Conservation (phyloP, 2,888 invertebrate species). For the Ectemnius cavifrons region DNA sequence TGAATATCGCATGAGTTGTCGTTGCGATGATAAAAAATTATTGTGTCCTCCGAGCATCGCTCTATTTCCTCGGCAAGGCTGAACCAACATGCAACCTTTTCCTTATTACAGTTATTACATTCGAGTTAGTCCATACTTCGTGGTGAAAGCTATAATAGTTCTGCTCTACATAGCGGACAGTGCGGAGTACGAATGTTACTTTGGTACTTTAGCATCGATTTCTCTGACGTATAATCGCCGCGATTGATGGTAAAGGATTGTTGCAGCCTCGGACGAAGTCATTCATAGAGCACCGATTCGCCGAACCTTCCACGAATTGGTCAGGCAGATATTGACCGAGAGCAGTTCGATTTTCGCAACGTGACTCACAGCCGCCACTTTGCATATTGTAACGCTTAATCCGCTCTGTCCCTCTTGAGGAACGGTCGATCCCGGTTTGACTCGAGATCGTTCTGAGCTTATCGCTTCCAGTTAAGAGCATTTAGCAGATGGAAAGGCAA, state of each 20-base stretch:
- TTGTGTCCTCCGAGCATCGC: neutral
- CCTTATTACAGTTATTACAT: neutral
- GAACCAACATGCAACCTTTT: slow-evolving; percentile 5
- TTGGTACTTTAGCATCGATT: no score
- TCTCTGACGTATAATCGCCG: neutral
- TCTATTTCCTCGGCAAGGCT: neutral
- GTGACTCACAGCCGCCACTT: slow-evolving; percentile 38
- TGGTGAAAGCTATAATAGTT: no score
- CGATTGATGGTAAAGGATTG: slow-evolving; percentile 26
- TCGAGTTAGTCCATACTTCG: neutral
- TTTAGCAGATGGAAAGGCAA: neutral
- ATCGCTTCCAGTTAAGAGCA: no score
- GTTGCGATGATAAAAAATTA: slow-evolving; percentile 3
- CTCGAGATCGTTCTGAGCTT: no score
- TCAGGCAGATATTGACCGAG: slow-evolving; percentile 43
- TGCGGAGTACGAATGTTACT: no score
- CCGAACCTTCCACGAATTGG: slow-evolving; percentile 22
- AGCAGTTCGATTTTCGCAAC: slow-evolving; percentile 47
- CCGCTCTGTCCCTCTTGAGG: no score
- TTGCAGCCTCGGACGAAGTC: slow-evolving; percentile 34
- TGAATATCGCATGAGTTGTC: neutral
- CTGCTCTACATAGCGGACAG: no score
- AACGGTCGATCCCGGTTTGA: no score
- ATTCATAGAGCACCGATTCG: slow-evolving; percentile 43
- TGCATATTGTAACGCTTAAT: slow-evolving; percentile 16